phyloP scores from a whole-genome alignment of 2,113 vertebrate species.

The Percopsis transmontana region DNA sequence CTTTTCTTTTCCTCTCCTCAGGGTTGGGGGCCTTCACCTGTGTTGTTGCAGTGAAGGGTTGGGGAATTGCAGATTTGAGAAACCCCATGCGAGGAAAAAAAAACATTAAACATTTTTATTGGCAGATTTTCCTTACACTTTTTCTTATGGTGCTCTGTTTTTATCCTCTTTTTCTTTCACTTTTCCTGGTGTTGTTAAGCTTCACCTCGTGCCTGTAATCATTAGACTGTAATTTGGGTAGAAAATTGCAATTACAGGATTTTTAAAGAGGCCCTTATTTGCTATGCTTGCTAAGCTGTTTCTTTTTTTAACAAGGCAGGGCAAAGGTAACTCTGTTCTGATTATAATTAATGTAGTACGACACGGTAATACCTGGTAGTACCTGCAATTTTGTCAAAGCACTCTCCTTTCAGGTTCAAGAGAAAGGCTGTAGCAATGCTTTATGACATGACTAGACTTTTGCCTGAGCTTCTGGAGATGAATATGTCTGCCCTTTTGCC shows the following conservation, averaged over 20 bases:
- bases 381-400: slow-evolving; percentile 41
- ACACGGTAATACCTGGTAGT: slow-evolving; percentile 34
- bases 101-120: slow-evolving; percentile 12
- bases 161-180: slow-evolving; percentile 3
- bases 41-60: slow-evolving; percentile 37
- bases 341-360: slow-evolving; percentile 54
- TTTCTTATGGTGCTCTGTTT: slow-evolving; percentile 12
- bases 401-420: slow-evolving; percentile 12
- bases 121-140: slow-evolving; percentile 20
- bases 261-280: slow-evolving; percentile 45
- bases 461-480: not conserved
- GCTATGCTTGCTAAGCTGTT: slow-evolving; percentile 42
- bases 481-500: not conserved
- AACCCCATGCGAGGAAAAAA: slow-evolving; percentile 21
- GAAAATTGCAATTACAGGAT: slow-evolving; percentile 66
- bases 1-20: slow-evolving; percentile 7
- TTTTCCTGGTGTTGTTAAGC: slow-evolving; percentile 45
- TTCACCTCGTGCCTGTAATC: slow-evolving; percentile 57
- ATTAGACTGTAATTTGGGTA: slow-evolving; percentile 61
- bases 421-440: too few relatives aligned
- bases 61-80: slow-evolving; percentile 53
- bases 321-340: slow-evolving; percentile 29
- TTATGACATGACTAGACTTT: too few relatives aligned
- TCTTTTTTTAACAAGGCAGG: slow-evolving; percentile 34
- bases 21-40: slow-evolving; percentile 51